Base-by-base conservation (phyloP, 2,113 vertebrate species). In the Enhydra lutris region DNA sequence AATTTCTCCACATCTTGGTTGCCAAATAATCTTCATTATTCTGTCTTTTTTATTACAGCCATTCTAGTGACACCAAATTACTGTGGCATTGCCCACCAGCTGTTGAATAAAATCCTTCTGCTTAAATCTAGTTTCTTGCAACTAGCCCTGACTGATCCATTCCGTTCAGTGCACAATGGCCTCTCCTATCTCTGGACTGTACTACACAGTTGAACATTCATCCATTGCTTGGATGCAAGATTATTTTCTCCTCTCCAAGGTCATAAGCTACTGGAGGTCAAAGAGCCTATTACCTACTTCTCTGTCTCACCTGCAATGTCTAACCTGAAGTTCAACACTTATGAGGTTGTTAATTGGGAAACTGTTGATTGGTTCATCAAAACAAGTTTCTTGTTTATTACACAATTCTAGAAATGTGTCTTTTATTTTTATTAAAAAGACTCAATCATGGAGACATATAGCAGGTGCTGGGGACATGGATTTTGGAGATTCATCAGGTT, bases 101-200 rank as follows among this genome's bases (percentile, higher is more conserved):
- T 93, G 45, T 96, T 81, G 97, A 88, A 87, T 84, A 76, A 90
- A 90, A 80, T 76, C 2, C 91, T 97, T 92, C 23, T 88, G 84
- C 34, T 96, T 97, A 94, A 93, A 90, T 87, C 80, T 92, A n/a
- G 17, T 83, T 87, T 92, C 17, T 78, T 97, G 15, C 23, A 93
- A 63, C 15, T 45, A 95, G 97, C 10, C 6, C 26, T 91, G 31
- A 63, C 17, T 26, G 24, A 91, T 76, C 14, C 15, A 63, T 83
- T 93, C 36, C 36, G 74, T 63, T 91, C 63, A 89, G 71, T 42
- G 31, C 86, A 89, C 15, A 39, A 6, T 52, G 21, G 24, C 63
- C 23, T 42, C 39, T 52, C 61, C 65, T 76, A 17, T 81, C 29
- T 90, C 74, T 91, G 50, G 84, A 67, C 26, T 92, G 18, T 34